Evolutionary conservation across 2,888 invertebrate genomes (phyloP).

Genomic region (Oscheius sp.): DNA sequence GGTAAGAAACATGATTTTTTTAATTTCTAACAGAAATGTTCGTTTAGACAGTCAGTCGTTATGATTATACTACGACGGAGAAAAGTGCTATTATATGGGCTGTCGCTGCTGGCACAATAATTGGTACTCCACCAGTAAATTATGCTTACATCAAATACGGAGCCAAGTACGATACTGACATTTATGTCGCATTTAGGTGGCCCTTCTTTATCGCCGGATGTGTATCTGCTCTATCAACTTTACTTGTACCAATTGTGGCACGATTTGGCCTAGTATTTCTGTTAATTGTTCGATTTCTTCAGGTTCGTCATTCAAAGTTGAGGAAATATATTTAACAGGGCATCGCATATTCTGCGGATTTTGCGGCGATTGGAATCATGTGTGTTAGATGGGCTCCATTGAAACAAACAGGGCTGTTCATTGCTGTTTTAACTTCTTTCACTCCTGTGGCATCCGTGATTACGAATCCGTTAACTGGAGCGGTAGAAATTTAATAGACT

Average conservation of each 20-base stretch:
- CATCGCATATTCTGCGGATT: slow-evolving; percentile 50
- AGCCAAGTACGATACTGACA: slow-evolving; percentile 36
- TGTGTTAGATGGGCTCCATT: slow-evolving; percentile 64
- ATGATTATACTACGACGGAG: slow-evolving; percentile 53
- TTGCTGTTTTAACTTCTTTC: slow-evolving; percentile 62
- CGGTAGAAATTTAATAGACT: no score
- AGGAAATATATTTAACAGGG: slow-evolving; percentile 32
- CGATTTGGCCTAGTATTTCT: slow-evolving; percentile 39
- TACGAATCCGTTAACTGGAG: slow-evolving; percentile 63
- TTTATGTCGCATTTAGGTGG: slow-evolving; percentile 38
- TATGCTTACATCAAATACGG: slow-evolving; percentile 57
- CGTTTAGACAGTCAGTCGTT: slow-evolving; percentile 48
- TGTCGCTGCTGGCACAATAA: slow-evolving; percentile 58
- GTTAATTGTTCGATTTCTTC: slow-evolving; percentile 44
- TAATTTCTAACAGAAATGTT: no score
- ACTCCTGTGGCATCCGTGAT: slow-evolving; percentile 57
- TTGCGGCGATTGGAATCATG: slow-evolving; percentile 55
- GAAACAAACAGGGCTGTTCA: slow-evolving; percentile 60
- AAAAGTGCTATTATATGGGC: slow-evolving; percentile 59
- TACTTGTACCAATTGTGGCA: slow-evolving; percentile 46
- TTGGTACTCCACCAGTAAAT: slow-evolving; percentile 62
- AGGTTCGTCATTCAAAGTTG: slow-evolving; percentile 28
- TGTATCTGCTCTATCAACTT: slow-evolving; percentile 45
- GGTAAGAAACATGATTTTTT: no score
- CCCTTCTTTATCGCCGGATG: slow-evolving; percentile 56